Evolutionary conservation across 2,888 invertebrate species (phyloP), one percentile per base, ranked within the genome.

Genomic region (Nomada fucata): DNA sequence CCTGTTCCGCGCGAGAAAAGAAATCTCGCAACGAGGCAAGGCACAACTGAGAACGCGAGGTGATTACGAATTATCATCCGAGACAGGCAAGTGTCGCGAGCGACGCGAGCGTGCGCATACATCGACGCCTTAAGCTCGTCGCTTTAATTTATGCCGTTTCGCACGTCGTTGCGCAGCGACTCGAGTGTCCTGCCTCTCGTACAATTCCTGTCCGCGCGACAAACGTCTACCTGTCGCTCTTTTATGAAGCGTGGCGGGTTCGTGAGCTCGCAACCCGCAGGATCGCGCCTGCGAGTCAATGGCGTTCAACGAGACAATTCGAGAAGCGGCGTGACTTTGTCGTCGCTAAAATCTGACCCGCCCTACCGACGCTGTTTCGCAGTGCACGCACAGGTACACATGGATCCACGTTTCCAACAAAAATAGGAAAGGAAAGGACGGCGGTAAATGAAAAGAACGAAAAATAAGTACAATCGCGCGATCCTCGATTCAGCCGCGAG

Each of bases 111-210:
- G 36, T 42, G 18, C 44, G 15, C 52, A n/a, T 50, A 53, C 63
- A 72, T 57, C 76, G 55, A 68, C 55, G 47, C 63, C 36, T 68
- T 15, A 11, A 29, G 60, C 50, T 61, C 53, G 69, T n/a, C 79
- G 69, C 64, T 71, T 81, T 83, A 84, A 84, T 82, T 76, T 79
- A 74, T 71, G 52, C 57, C 63, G 61, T 23, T 75, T 76, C 77
- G 23, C 67, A 36, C 68, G 53, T 83, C 68, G 57, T 85, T 75
- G 65, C 75, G 52, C 68, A 44, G 59, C 53, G 60, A 73, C 44
- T 75, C 61, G 65, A 78, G 78, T 76, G 71, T 75, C 74, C 53
- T 57, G 59, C 67, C 81, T 61, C 69, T 36, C 55, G 78, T 77
- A 52, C 77, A 77, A 73, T 64, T 70, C 57, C 42, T 67, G 75